Evolutionary conservation across 2,888 invertebrate genomes (phyloP), one percentile per base, ranked within the genome.

Genomic region (Digitonthophagus gazella): DNA sequence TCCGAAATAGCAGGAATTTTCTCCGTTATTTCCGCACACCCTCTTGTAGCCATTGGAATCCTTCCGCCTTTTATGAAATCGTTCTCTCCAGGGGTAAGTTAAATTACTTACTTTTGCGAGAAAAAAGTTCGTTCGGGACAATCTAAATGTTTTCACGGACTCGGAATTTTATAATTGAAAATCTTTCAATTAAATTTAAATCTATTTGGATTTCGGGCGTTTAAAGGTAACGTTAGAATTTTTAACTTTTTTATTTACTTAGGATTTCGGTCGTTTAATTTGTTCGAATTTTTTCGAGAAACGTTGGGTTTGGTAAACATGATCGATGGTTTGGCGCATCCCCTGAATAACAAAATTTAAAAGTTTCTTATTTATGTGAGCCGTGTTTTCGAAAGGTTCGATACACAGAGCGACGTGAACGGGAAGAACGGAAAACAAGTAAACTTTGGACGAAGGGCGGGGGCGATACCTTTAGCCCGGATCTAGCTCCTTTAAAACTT

Each of bases 341-440:
- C 18, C 61, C 18, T 18, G 61, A 61, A 61, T 61, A 61, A 61
- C 61, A 19, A 61, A 61, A 61, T 61, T 61, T 61, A 61, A 61
- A 61, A 61, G 18, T 61, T 61, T 20, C 61, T 61, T 61, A 61
- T 61, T 61, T 61, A 61, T 61, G 61, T 19, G 61, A 19, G 61
- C 20, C 61, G 58, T 58, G 58, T 58, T 58, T 18, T 58, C 18
- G 58, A 15, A 44, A 44, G 28, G 28, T 44, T 44, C 28, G 28
- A 44, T 11, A 44, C 28, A 44, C 8, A 44, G 28, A 44, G 28
- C 6, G 11, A 44, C 28, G 28, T 44, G 28, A 44, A 44, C 28
- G 28, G n/a, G 4, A 15, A n/a, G 61, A 61, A 19, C 61, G 20
- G 19, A 14, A 16, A 61, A 61, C 61, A 61, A 61, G 58, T 58